A percentile compares a stretch with the other conserved stretches of the same genome.
phyloP scores from a whole-genome alignment of 2,113 vertebrate species.

The Panurus biarmicus region DNA sequence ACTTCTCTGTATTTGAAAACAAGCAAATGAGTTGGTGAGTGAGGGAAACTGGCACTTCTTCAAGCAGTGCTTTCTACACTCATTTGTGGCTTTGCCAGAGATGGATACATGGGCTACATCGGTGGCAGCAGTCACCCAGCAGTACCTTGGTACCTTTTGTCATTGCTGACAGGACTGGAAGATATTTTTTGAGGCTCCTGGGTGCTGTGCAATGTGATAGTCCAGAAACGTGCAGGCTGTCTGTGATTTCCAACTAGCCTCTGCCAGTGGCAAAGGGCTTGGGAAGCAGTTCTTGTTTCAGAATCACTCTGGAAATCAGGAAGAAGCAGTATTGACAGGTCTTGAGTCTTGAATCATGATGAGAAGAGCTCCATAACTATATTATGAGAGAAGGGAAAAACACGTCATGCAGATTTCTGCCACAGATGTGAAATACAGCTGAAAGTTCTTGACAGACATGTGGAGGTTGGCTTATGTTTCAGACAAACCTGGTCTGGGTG shows the following conservation, averaged over 20 bases:
- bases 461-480: not conserved
- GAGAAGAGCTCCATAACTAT: not conserved
- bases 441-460: not conserved
- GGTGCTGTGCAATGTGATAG: not conserved
- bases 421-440: not conserved
- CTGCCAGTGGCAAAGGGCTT: not conserved
- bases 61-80: not conserved
- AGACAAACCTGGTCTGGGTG: not conserved
- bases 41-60: not conserved
- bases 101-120: not conserved
- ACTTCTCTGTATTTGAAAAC: not conserved
- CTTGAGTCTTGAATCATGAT: not conserved
- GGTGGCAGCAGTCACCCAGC: not conserved
- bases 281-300: not conserved
- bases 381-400: not conserved
- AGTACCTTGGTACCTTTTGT: not conserved
- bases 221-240: not conserved
- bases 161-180: not conserved
- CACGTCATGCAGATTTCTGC: not conserved
- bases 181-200: not conserved
- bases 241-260: not conserved
- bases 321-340: not conserved
- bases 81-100: not conserved
- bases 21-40: not conserved
- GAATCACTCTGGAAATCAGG: not conserved